Evolutionary conservation across 1,140 invertebrate species (phyloP), one percentile per base, ranked within the genome.

Genomic region (Diprion similis): DNA sequence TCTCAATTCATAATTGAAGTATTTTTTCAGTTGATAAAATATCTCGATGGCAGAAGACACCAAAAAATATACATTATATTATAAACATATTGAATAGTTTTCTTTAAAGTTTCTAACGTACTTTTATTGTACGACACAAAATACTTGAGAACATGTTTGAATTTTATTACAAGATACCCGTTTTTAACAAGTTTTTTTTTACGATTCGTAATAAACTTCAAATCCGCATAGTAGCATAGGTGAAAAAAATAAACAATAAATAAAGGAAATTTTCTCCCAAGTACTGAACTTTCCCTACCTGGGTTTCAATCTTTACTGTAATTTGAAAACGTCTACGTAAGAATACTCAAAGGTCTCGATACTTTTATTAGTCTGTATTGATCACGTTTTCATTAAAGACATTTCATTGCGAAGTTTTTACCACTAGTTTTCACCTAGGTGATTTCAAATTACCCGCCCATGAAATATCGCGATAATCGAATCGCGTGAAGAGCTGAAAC

Each of bases 1-100:
- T 59, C 51, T 17, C 51, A 59, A 59, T 59, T 59, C 51, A 59
- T 59, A 59, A 59, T 59, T 59, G 51, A 59, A 59, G 4, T 59
- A 59, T 59, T 59, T 59, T 59, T 59, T 59, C 51, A 59, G 51
- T 59, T 59, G 8, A 59, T 59, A 59, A 59, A 59, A 59, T 59
- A 59, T 59, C 4, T 59, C 51, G n/a, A 7, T 17, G 51, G 51
- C 51, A 59, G 51, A 59, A 59, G 51, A 59, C 51, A 59, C 51
- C 51, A 59, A 59, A 59, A 59, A 59, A 37, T 37, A 15, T 59
- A 59, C 51, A 15, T 59, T 17, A 59, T 17, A 59, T 59, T 59
- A 59, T 59, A 15, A 6, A 59, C 51, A 59, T 59, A 59, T 59
- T 59, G 51, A 59, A 59, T 15, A 59, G 24, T 37, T 37, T 37